phyloP scores from a whole-genome alignment of 1,140 invertebrate species.

The Cyclina sinensis region DNA sequence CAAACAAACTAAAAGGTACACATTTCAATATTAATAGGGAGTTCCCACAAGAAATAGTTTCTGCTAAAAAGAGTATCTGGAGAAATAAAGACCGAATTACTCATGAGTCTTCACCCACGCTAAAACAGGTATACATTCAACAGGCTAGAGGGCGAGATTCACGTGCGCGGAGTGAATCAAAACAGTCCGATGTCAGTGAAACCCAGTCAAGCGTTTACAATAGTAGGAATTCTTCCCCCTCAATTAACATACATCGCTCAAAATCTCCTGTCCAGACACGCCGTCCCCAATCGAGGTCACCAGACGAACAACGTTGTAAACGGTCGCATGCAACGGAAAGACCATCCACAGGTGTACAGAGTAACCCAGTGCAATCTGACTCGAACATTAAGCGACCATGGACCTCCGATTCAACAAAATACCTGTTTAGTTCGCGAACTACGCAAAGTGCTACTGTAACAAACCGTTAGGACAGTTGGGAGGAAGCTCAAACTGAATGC shows the following conservation, averaged over 20 bases:
- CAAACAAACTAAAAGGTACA: background rate
- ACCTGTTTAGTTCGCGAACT: background rate
- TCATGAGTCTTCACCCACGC: too few relatives aligned
- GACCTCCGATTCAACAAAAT: background rate
- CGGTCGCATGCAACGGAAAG: background rate
- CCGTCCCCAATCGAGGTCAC: background rate
- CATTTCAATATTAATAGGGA: slow-evolving; percentile 23
- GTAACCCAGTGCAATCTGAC: background rate
- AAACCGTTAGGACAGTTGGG: background rate
- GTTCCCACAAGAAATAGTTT: background rate
- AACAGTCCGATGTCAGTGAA: too few relatives aligned
- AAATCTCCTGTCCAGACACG: too few relatives aligned
- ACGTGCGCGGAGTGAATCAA: background rate
- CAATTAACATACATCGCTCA: background rate
- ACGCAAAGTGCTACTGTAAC: background rate
- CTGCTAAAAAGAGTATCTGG: too few relatives aligned
- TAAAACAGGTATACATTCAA: too few relatives aligned
- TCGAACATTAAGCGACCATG: background rate
- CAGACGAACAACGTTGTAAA: too few relatives aligned
- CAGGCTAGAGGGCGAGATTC: too few relatives aligned
- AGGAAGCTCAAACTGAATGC: background rate
- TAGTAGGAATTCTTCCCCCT: too few relatives aligned
- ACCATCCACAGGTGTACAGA: background rate
- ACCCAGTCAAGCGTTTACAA: too few relatives aligned
- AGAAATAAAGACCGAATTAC: background rate